Conservation (phyloP, 2,888 invertebrate genomes). For the Tinea semifulvella region DNA sequence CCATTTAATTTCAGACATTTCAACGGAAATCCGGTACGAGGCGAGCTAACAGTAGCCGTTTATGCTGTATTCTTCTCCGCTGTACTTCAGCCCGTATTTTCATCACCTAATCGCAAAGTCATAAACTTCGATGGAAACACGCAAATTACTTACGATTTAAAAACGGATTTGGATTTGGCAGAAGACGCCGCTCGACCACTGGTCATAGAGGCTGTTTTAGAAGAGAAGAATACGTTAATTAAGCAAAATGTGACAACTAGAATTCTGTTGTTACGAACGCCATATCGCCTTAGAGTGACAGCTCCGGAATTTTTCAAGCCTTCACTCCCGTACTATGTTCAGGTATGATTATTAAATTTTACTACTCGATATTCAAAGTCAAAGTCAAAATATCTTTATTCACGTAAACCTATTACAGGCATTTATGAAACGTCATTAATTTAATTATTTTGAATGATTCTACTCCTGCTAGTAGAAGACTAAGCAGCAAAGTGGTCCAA, state of each 20-base stretch:
- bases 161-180: conserved; percentile 75
- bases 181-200: conserved; percentile 83
- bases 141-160: conserved; percentile 80
- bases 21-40: conserved; percentile 86
- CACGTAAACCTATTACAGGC: no score
- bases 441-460: no score
- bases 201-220: conserved; percentile 86
- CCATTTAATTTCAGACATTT: conserved; percentile 85
- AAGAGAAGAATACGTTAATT: conserved; percentile 87
- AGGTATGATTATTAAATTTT: conserved; percentile 67
- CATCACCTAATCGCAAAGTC: conserved; percentile 77
- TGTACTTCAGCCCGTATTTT: conserved; percentile 80
- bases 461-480: no score
- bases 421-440: no score
- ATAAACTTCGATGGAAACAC: conserved; percentile 70
- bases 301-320: conserved; percentile 91
- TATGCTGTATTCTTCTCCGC: conserved; percentile 85
- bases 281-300: conserved; percentile 75
- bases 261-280: conserved; percentile 67
- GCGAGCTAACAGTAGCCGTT: conserved; percentile 84
- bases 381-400: no score
- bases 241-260: conserved; percentile 79
- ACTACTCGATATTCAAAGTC: no score
- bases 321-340: conserved; percentile 83
- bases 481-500: no score